Conservation (phyloP, 2,113 vertebrate species). For the Petaurus breviceps region DNA sequence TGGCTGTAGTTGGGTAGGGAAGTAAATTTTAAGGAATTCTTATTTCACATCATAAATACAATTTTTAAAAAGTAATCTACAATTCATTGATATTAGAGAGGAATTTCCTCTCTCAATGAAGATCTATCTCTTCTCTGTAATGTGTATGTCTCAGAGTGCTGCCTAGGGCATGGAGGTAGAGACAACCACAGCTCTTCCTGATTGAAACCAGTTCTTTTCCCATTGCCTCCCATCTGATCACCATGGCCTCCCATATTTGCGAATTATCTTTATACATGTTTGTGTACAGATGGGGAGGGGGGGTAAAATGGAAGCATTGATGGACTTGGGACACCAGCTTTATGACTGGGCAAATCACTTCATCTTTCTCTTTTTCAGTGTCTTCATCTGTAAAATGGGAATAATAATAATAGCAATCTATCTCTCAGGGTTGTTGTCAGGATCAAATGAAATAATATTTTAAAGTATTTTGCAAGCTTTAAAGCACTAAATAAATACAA, state of each 20-base stretch:
- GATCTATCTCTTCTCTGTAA: background rate
- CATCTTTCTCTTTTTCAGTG: background rate
- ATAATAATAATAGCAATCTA: background rate
- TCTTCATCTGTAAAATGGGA: background rate
- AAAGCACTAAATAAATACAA: background rate
- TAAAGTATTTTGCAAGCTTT: background rate
- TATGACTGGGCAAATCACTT: background rate
- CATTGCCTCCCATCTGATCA: no score
- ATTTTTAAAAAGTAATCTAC: background rate
- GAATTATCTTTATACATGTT: background rate
- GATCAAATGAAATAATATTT: background rate
- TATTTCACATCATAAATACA: background rate
- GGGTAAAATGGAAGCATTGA: background rate
- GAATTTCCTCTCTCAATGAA: background rate
- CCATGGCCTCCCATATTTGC: background rate
- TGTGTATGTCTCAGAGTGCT: background rate
- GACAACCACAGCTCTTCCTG: background rate
- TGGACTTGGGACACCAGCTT: background rate
- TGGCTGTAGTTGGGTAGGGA: constrained; percentile 26
- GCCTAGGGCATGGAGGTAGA: background rate
- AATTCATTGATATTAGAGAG: background rate
- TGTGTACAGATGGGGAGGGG: background rate
- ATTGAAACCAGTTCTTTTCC: background rate
- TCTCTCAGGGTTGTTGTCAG: background rate
- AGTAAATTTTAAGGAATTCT: constrained; percentile 32